A percentile compares a stretch with the other conserved stretches of the same genome.
Evolutionary conservation across 1,140 invertebrate genomes (phyloP).

Genomic region (Pseudobourletiella spinata): DNA sequence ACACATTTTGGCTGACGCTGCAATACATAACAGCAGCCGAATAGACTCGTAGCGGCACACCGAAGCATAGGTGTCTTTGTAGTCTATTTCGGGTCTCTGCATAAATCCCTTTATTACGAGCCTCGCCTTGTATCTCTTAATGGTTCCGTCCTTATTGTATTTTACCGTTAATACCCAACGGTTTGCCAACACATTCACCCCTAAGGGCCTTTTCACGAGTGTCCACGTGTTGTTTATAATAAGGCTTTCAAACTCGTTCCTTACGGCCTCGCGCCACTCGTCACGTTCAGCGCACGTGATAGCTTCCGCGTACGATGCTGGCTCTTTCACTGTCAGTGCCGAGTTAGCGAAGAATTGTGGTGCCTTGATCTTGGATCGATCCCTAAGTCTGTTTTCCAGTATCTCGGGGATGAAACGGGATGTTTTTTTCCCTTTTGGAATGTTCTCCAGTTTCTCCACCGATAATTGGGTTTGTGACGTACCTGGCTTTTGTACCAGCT

Average conservation of each 20-base stretch:
- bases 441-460: too few relatives aligned
- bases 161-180: neutral
- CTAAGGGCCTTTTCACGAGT: neutral
- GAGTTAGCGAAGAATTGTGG: too few relatives aligned
- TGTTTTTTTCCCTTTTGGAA: too few relatives aligned
- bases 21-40: neutral
- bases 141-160: neutral
- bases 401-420: too few relatives aligned
- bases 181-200: neutral
- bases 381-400: too few relatives aligned
- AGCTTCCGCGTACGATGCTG: constrained; percentile 9
- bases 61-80: neutral
- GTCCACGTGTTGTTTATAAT: constrained; percentile 1
- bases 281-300: neutral
- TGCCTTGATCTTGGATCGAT: too few relatives aligned
- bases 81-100: neutral
- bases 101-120: neutral
- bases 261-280: constrained; percentile 18
- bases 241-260: constrained; percentile 12
- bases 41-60: constrained; percentile 1
- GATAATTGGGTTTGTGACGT: too few relatives aligned
- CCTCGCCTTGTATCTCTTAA: neutral
- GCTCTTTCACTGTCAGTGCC: neutral
- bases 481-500: too few relatives aligned
- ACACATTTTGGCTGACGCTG: neutral